Conservation (phyloP, 2,113 vertebrate species). For the Cavia aperea region DNA sequence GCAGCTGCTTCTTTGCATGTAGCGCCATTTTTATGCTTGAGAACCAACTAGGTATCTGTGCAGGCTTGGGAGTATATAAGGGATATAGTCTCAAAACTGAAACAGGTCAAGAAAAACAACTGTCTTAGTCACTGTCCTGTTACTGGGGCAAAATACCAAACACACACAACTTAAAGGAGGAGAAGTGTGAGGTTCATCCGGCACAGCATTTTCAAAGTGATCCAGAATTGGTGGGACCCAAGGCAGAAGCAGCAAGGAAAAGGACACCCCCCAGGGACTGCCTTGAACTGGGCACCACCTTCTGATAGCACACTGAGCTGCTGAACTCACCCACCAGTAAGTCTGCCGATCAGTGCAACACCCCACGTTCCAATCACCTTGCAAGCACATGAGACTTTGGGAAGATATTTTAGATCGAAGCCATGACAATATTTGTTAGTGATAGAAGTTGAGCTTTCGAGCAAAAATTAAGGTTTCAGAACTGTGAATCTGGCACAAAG, state of each 20-base stretch:
- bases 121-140: not conserved
- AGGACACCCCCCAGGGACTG: not conserved
- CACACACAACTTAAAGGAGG: not conserved
- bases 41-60: not conserved
- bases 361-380: not conserved
- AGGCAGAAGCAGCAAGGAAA: not conserved
- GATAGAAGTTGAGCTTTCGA: not conserved
- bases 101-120: not conserved
- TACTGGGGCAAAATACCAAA: not conserved
- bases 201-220: not conserved
- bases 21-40: conserved; percentile 12
- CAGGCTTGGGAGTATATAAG: not conserved
- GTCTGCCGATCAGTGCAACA: not conserved
- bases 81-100: not conserved
- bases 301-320: not conserved
- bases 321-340: not conserved
- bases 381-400: not conserved
- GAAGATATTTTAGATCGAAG: not conserved
- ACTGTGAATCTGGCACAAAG: not conserved
- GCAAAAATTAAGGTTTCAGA: not conserved
- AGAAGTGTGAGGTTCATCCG: not conserved
- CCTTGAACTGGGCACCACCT: not conserved
- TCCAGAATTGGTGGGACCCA: not conserved
- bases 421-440: not conserved
- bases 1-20: not conserved